Evolutionary conservation across 2,113 vertebrate genomes (phyloP), one percentile per base, ranked within the genome.

Genomic region (Cathartes aura): DNA sequence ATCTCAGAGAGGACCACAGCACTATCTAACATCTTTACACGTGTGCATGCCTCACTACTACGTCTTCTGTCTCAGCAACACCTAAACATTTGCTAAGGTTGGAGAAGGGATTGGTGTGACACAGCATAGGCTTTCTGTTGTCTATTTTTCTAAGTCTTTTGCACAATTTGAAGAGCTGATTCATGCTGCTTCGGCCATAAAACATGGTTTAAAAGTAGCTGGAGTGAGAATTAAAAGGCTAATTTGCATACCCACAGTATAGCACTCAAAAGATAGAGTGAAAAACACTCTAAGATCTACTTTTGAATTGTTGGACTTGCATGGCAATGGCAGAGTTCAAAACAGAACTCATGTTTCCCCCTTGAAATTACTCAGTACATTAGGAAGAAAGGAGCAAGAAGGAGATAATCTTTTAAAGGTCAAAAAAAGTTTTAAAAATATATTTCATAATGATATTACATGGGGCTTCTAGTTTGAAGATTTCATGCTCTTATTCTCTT

Each of bases 41-140:
- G 1, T 32, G 4, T 34, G 23, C 1, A 2, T 60, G 29, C n/a
- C 60, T 88, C 34, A 42, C 52, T 23, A 24, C 5, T 2, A 5
- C 15, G 18, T 73, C n/a, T 75, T 82, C 21, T 30, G 4, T 43
- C 36, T 75, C 53, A 72, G 34, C 0, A 4, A 73, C 36, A 40
- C 1, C 19, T 42, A 48, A 75, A 36, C 9, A 27, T 59, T 90
- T 80, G 23, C 26, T 73, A 30, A 10, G 18, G 26, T 4, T 88
- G 38, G 43, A 40, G 15, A 79, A 59, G 11, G 19, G 12, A 74
- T 47, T 0, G 0, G 8, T 27, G 17, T 42, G 70, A 82, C 6
- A 55, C 10, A 47, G 6, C 3, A 12, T 10, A 56, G 23, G 4
- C 45, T 52, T 82, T 75, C 45, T 75, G 12, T 42, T 55, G 30